These are phyloP conservation scores for Brachionus plicatilis DNA, from an alignment of 1,140 invertebrate species.

Conservation along the genomic window DNA sequence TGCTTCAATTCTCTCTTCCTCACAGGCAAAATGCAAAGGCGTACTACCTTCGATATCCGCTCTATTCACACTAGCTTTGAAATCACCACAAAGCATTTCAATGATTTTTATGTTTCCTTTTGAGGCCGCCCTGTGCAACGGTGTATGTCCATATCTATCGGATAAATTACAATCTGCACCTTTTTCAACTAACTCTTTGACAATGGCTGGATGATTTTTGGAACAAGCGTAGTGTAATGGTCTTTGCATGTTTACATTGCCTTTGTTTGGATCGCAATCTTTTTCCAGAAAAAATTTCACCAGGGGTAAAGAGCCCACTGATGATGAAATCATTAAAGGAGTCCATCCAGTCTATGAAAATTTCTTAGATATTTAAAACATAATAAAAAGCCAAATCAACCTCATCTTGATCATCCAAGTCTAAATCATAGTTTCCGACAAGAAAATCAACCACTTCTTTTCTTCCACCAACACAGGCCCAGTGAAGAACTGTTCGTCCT, in stretches of 20 bases:
- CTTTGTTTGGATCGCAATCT: conserved; percentile 11
- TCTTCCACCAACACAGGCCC: conserved; percentile 35
- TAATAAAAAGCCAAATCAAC: not conserved
- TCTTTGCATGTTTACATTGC: not conserved
- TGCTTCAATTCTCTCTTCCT: conserved; percentile 15
- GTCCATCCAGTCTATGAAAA: conserved; percentile 12
- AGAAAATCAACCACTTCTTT: conserved; percentile 30
- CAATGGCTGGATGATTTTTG: conserved; percentile 8
- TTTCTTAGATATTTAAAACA: not conserved
- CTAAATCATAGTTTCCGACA: not conserved
- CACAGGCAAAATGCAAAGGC: conserved; percentile 38
- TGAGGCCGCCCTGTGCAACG: conserved; percentile 84
- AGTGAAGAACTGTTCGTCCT: conserved; percentile 27
- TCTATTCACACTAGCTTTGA: not conserved
- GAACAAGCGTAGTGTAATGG: conserved; percentile 33
- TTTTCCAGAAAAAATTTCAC: not conserved
- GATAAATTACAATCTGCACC: conserved; percentile 13
- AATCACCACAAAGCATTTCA: conserved; percentile 77
- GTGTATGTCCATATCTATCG: conserved; percentile 67
- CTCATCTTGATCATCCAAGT: conserved; percentile 16
- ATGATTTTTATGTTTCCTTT: conserved; percentile 99
- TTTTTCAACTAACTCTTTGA: conserved; percentile 16
- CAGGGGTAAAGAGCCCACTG: not conserved
- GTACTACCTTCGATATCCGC: conserved; percentile 22
- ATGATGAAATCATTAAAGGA: conserved; percentile 25